Percentiles rank a stretch among this genome's conserved stretches.
phyloP scores from a whole-genome alignment of 2,113 vertebrate species.

The Tetrao urogallus region DNA sequence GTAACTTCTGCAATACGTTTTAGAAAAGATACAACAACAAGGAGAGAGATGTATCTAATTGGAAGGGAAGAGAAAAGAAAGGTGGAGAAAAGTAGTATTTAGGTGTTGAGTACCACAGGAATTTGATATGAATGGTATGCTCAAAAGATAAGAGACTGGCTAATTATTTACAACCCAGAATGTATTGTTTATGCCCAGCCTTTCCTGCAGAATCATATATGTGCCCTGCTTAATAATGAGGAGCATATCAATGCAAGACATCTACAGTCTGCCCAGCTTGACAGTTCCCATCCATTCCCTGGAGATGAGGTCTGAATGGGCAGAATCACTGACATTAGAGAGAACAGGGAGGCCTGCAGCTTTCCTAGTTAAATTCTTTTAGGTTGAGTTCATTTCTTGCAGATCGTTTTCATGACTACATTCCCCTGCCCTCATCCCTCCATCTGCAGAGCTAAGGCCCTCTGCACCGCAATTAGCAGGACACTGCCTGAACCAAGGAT shows the following conservation, averaged over 20 bases:
- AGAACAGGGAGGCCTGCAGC: neutral
- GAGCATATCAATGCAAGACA: neutral
- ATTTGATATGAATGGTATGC: neutral
- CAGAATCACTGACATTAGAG: neutral
- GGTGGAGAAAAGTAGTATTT: neutral
- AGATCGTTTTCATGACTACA: neutral
- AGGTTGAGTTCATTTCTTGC: neutral
- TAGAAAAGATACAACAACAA: constrained; percentile 19
- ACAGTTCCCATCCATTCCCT: neutral
- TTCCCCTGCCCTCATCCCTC: neutral
- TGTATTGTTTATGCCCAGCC: neutral
- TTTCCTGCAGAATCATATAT: neutral
- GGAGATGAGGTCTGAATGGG: neutral
- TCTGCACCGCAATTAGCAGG: neutral
- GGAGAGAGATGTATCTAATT: neutral
- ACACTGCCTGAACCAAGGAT: no score
- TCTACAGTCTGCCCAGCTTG: neutral
- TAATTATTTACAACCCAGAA: neutral
- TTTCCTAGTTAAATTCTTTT: neutral
- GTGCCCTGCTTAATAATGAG: neutral
- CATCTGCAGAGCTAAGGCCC: neutral
- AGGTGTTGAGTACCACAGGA: neutral
- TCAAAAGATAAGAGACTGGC: neutral
- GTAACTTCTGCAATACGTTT: constrained; percentile 25
- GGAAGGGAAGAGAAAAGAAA: constrained; percentile 6